Base-by-base conservation (phyloP, 2,113 vertebrate genomes). In the Caloenas nicobarica region DNA sequence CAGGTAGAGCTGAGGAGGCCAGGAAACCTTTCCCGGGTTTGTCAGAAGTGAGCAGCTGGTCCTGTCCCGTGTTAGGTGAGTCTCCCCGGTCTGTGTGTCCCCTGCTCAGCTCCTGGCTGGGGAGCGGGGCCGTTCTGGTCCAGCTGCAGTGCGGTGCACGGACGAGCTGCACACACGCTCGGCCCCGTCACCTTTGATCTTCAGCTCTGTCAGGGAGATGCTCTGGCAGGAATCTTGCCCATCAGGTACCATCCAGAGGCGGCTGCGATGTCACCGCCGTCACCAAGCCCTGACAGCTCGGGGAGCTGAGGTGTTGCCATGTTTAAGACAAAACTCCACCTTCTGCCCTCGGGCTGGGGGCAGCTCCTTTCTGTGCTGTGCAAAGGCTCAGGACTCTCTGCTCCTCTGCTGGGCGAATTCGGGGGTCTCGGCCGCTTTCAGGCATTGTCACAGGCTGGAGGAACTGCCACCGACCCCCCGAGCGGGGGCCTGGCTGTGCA, bases 221-320 rank as follows among this genome's bases (percentile, higher is more conserved):
- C 92, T 90, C 16, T 24, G 86, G 86, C 71, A 94, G 93, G 91
- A 96, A 94, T 96, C 93, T 64, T 4, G 23, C 88, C 91, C 71
- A 17, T 82, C 95, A 86, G 9, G 88, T 94, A 88, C 87, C 80
- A 86, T 83, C 88, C 88, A 48, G 7, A 78, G 82, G 82, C 29
- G 7, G 72, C 83, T 81, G 58, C 74, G 1, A 10, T 86, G 93
- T 93, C 93, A 60, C 80, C 22, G 84, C 79, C 9, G 36, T 89
- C 86, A 83, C 92, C 86, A 86, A 88, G 71, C 87, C 87, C 88
- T 91, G 83, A 33, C 80, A 28, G 70, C 84, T 93, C 81, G 80
- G 21, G 74, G 48, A 93, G 92, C 86, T 66, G 78, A 80, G 89
- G 60, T 92, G 83, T 44, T 81, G 83, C 79, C 90, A 34, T 44